Conservation (phyloP, 2,797 vertebrate species). For the Mormyrops attenuatus region DNA sequence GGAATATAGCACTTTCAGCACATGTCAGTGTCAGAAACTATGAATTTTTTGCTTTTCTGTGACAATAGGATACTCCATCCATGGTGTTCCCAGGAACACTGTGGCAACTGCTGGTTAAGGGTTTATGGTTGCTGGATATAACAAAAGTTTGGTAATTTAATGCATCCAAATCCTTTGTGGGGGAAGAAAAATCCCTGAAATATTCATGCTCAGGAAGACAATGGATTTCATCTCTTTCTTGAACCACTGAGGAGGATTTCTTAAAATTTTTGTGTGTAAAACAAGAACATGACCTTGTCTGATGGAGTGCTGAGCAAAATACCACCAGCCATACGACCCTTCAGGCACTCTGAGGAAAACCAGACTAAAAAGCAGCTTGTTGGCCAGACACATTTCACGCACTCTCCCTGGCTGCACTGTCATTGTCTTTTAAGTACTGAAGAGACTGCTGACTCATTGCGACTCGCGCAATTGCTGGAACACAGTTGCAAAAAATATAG, state of each 20-base stretch:
- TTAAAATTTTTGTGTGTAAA: not conserved
- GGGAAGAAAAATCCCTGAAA: not conserved
- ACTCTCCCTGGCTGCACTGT: not conserved
- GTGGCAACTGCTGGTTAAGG: not conserved
- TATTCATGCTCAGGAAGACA: not conserved
- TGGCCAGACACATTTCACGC: not conserved
- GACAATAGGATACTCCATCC: not conserved
- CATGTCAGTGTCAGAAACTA: not conserved
- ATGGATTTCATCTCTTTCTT: not conserved
- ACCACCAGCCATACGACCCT: not conserved
- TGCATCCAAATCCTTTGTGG: not conserved
- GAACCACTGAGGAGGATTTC: not conserved
- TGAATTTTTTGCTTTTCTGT: not conserved
- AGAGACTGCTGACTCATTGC: not conserved
- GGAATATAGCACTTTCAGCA: not conserved
- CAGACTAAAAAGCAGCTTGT: not conserved
- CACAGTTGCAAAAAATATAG: not conserved
- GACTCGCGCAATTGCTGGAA: not conserved
- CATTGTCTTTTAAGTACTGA: not conserved
- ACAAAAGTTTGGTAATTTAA: not conserved
- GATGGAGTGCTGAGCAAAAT: not conserved
- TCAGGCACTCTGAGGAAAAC: not conserved
- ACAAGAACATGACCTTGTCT: not conserved
- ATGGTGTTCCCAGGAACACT: not conserved
- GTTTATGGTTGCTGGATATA: not conserved